These are phyloP conservation scores for Cataglyphis albicans DNA, from an alignment of 2,888 invertebrate species.

Conservation along the genomic window DNA sequence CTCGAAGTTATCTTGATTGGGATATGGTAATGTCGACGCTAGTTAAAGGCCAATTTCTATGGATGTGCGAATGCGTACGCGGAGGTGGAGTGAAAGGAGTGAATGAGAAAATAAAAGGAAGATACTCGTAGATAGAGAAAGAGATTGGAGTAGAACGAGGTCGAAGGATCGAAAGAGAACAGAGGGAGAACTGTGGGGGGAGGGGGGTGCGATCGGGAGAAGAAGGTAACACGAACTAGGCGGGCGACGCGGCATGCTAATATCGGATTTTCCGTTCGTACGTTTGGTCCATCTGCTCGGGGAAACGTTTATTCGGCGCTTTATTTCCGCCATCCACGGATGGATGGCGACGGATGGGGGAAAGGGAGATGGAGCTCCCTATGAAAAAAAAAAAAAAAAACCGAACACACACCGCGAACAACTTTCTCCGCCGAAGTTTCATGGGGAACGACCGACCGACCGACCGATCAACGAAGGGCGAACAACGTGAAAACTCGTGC, in stretches of 20 bases:
- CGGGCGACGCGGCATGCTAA: constrained; percentile 75
- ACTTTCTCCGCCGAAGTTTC: constrained; percentile 63
- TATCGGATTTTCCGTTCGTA: constrained; percentile 74
- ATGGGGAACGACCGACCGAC: constrained; percentile 40
- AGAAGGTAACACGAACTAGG: constrained; percentile 76
- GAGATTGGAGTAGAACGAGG: constrained; percentile 4
- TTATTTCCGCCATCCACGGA: constrained; percentile 72
- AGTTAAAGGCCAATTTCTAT: constrained; percentile 72
- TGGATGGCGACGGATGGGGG: constrained; percentile 58
- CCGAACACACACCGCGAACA: constrained; percentile 55
- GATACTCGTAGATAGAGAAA: background rate
- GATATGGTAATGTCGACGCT: constrained; percentile 72
- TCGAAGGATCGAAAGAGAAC: constrained; percentile 29
- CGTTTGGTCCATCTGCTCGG: constrained; percentile 73
- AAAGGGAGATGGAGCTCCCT: constrained; percentile 19
- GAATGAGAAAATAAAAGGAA: constrained; percentile 54
- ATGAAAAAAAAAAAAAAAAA: constrained; percentile 45
- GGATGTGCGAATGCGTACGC: constrained; percentile 70
- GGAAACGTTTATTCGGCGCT: constrained; percentile 74
- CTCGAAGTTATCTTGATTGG: constrained; percentile 75
- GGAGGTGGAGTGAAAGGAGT: constrained; percentile 36
- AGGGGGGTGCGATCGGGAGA: constrained; percentile 61
- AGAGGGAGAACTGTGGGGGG: constrained; percentile 10
- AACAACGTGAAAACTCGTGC: constrained; percentile 64
- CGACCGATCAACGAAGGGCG: constrained; percentile 13